A percentile compares a stretch with the other conserved stretches of the same genome.
Conservation (phyloP, 2,797 vertebrate species). For the Gymnopithys bicolor region DNA sequence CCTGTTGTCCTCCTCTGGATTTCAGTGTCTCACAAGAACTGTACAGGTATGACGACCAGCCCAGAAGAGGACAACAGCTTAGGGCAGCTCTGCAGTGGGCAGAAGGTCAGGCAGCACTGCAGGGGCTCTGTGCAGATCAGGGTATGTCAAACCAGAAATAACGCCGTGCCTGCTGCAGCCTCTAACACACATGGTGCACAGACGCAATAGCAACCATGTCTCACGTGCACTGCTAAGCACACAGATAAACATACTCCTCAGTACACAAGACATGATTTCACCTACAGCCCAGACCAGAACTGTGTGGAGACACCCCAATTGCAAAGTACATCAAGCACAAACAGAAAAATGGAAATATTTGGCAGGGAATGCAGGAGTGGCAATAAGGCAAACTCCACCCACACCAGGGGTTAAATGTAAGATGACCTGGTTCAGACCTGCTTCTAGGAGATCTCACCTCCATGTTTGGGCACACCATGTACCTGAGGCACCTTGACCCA, state of each 20-base stretch:
- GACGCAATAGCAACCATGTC: not conserved
- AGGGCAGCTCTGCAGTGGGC: not conserved
- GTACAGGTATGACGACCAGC: not conserved
- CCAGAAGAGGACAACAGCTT: not conserved
- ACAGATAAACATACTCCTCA: not conserved
- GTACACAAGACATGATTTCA: not conserved
- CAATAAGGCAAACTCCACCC: not conserved
- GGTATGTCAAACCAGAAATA: not conserved
- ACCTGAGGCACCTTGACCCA: not conserved
- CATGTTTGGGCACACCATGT: accelerated
- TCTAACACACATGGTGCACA: not conserved
- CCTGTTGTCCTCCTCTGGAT: not conserved
- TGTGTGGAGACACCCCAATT: not conserved
- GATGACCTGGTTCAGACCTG: accelerated
- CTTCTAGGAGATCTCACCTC: not conserved
- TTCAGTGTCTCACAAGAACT: not conserved
- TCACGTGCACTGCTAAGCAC: not conserved
- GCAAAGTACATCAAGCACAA: not conserved
- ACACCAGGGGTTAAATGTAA: accelerated
- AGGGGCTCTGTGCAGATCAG: not conserved
- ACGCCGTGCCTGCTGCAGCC: accelerated
- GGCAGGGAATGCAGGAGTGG: not conserved
- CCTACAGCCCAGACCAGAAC: not conserved
- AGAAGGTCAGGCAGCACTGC: not conserved
- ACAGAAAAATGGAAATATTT: not conserved